These are phyloP conservation scores for Pseudomyrmex pallidus DNA, from an alignment of 1,140 invertebrate genomes.

Conservation along the genomic window DNA sequence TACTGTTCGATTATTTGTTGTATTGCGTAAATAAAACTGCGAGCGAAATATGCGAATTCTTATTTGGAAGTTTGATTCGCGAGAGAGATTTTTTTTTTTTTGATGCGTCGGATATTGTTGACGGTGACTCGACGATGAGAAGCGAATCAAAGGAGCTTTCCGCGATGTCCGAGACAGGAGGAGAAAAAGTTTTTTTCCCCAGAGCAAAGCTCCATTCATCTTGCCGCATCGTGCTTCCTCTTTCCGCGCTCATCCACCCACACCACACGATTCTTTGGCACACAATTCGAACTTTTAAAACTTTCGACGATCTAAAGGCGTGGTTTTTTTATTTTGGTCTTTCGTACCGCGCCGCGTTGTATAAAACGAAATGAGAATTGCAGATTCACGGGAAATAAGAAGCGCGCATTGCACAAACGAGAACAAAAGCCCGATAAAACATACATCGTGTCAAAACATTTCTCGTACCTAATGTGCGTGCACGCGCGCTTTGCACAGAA, in stretches of 20 bases:
- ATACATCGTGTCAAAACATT: background rate
- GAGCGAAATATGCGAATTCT: no score
- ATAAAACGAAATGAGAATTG: background rate
- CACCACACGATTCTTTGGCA: conserved; percentile 19
- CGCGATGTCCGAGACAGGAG: background rate
- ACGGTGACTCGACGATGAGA: conserved; percentile 43
- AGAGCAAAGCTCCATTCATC: background rate
- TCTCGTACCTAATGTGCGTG: background rate
- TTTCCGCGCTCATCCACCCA: background rate
- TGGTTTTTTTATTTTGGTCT: background rate
- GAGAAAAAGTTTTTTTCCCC: conserved; percentile 16
- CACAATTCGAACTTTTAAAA: conserved; percentile 44
- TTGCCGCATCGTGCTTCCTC: background rate
- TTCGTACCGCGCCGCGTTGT: background rate
- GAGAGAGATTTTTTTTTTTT: background rate
- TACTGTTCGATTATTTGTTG: no score
- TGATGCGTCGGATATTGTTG: conserved; percentile 49
- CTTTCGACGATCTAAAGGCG: conserved; percentile 34
- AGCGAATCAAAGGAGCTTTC: conserved; percentile 15
- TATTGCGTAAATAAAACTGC: background rate
- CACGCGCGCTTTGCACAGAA: background rate
- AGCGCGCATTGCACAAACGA: background rate
- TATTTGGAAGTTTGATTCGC: no score
- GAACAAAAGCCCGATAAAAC: conserved; percentile 10
- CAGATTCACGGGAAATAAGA: conserved; percentile 1